Evolutionary conservation across 2,797 vertebrate species (phyloP).

Genomic region (Hemibagrus guttatus): DNA sequence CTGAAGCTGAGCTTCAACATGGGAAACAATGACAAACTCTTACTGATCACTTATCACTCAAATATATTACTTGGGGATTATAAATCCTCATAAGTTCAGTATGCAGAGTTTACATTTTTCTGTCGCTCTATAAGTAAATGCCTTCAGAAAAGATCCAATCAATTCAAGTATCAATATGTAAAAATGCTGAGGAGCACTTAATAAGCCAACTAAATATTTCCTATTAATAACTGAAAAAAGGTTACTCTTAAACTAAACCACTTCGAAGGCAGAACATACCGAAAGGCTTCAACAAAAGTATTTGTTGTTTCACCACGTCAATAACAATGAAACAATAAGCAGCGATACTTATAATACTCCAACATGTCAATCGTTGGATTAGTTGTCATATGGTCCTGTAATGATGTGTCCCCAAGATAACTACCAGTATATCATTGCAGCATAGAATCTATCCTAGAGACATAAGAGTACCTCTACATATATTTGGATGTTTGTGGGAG

Average conservation of each 20-base stretch:
- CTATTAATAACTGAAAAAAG: neutral
- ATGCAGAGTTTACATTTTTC: neutral
- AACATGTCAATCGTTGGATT: constrained; percentile 28
- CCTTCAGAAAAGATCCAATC: constrained; percentile 2
- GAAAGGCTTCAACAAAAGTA: constrained; percentile 32
- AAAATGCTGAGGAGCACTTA: constrained; percentile 32
- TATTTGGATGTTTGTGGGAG: constrained; percentile 1
- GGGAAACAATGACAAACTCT: constrained; percentile 1
- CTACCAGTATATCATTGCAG: constrained; percentile 19
- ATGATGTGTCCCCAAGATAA: constrained; percentile 41
- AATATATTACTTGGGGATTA: constrained; percentile 29
- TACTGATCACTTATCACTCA: neutral
- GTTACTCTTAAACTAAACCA: constrained; percentile 10
- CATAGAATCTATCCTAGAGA: constrained; percentile 27
- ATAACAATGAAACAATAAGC: constrained; percentile 25
- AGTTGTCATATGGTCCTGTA: constrained; percentile 44
- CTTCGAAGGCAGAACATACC: constrained; percentile 15
- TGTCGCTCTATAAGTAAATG: constrained; percentile 8
- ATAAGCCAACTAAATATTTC: constrained; percentile 21
- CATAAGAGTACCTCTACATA: constrained; percentile 24
- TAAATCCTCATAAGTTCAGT: constrained; percentile 11
- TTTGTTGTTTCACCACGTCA: constrained; percentile 18
- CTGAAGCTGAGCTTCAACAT: constrained; percentile 13
- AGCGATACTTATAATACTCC: constrained; percentile 42
- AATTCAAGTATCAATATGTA: constrained; percentile 51